These are phyloP conservation scores for Yasuhikotakia modesta DNA, from an alignment of 2,797 vertebrate genomes.

Conservation along the genomic window DNA sequence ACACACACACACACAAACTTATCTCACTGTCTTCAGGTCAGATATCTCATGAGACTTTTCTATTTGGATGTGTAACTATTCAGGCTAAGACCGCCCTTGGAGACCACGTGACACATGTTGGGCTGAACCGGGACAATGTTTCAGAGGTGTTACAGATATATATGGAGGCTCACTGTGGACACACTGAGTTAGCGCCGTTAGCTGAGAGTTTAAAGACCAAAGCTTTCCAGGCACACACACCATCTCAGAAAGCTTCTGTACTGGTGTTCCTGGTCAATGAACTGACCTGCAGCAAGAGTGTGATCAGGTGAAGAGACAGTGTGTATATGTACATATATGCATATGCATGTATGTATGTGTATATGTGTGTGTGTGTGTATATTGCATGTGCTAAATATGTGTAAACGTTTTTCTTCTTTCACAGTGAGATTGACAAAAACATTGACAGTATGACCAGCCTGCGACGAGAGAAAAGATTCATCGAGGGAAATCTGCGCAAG, in stretches of 20 bases:
- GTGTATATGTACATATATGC: too few relatives aligned
- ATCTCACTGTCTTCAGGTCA: background rate
- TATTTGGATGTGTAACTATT: background rate
- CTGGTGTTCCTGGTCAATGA: slow-evolving; percentile 92
- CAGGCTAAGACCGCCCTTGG: slow-evolving; percentile 91
- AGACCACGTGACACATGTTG: slow-evolving; percentile 87
- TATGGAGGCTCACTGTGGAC: slow-evolving; percentile 88
- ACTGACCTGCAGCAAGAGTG: slow-evolving; percentile 91
- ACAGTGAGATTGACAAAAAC: slow-evolving; percentile 96
- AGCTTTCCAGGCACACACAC: slow-evolving; percentile 91
- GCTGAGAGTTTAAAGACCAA: slow-evolving; percentile 90
- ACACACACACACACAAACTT: background rate
- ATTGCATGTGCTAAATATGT: too few relatives aligned
- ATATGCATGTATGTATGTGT: too few relatives aligned
- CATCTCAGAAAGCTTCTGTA: slow-evolving; percentile 87
- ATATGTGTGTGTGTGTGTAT: too few relatives aligned
- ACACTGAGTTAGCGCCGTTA: slow-evolving; percentile 80
- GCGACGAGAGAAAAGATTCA: slow-evolving; percentile 92
- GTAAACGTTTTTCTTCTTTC: slow-evolving; percentile 62
- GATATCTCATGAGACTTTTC: too few relatives aligned
- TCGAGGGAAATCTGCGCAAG: slow-evolving; percentile 95
- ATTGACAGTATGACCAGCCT: slow-evolving; percentile 96
- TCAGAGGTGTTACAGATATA: slow-evolving; percentile 95
- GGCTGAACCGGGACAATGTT: slow-evolving; percentile 89
- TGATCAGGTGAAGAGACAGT: slow-evolving; percentile 83